Base-by-base conservation (phyloP, 2,113 vertebrate genomes). In the Mormyrus lacerda region DNA sequence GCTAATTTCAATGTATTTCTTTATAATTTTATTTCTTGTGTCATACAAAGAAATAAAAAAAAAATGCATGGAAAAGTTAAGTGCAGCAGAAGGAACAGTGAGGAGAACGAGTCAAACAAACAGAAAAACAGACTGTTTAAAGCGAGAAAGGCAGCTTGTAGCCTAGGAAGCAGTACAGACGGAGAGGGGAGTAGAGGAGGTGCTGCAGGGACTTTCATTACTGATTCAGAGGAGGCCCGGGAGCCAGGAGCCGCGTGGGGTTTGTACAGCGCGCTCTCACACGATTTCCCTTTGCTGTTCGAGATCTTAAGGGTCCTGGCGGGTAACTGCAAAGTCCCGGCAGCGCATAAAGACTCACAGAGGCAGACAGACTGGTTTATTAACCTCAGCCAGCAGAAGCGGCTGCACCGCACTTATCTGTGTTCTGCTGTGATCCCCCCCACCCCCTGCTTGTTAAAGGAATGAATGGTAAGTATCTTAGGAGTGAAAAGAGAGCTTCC, bases 181-280 rank as follows among this genome's bases (percentile, higher is more conserved):
- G 82, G 61, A 31, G 55, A 11, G 84, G 39, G 19, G 44, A 31
- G 51, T 2, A 61, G 85, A 87, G 86, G 91, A 83, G 90, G 90
- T 89, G 90, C 79, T 87, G 88, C 90, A 90, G 50, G 27, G 45
- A 24, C 61, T 69, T 50, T n/a, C 44, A 93, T 92, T 92, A 88
- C 61, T 89, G 87, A 94, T 91, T 93, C 91, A 93, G 89, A 82
- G 42, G 88, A 85, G 83, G 69, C 39, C 39, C 21, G 44, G 10
- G 24, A 53, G 35, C 39, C 48, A 45, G 42, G 21, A 53, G 21
- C 58, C 79, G 45, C 79, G 19, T 61, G 79, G 79, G 88, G 79
- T 61, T 61, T 89, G 50, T 44, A 45, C 65, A 24, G 15, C 10
- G 13, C 11, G 65, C 69, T 76, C 21, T 76, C 4, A 17, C 73